These are phyloP conservation scores for Myiopsitta monachus DNA, from an alignment of 2,113 vertebrate species.

Conservation along the genomic window DNA sequence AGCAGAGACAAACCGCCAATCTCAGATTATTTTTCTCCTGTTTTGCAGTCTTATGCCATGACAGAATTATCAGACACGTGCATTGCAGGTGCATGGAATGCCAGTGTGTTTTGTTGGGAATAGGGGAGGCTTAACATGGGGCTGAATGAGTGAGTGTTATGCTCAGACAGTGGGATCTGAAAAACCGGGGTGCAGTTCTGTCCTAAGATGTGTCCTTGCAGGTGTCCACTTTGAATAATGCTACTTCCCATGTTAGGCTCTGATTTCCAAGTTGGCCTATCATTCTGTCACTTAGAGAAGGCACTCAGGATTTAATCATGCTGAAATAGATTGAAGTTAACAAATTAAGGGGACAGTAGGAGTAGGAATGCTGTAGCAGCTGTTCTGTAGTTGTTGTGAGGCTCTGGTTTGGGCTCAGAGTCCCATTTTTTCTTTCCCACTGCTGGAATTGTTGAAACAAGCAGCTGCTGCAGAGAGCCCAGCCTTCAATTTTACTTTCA, in stretches of 20 bases:
- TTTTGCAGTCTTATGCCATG: not conserved
- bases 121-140: not conserved
- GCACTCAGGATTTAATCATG: not conserved
- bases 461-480: not conserved
- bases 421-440: not conserved
- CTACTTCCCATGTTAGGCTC: not conserved
- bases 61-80: not conserved
- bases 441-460: not conserved
- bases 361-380: not conserved
- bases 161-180: not conserved
- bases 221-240: not conserved
- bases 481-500: not conserved
- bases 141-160: not conserved
- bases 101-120: not conserved
- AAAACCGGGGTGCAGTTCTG: not conserved
- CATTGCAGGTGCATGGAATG: not conserved
- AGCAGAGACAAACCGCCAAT: not conserved
- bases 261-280: not conserved
- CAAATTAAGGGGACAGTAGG: not conserved
- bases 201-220: not conserved
- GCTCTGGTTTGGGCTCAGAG: not conserved
- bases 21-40: not conserved
- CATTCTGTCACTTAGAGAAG: not conserved
- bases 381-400: accelerated
- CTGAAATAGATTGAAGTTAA: not conserved